Evolutionary conservation across 2,797 vertebrate species (phyloP).

Genomic region (Hemitrygon akajei): DNA sequence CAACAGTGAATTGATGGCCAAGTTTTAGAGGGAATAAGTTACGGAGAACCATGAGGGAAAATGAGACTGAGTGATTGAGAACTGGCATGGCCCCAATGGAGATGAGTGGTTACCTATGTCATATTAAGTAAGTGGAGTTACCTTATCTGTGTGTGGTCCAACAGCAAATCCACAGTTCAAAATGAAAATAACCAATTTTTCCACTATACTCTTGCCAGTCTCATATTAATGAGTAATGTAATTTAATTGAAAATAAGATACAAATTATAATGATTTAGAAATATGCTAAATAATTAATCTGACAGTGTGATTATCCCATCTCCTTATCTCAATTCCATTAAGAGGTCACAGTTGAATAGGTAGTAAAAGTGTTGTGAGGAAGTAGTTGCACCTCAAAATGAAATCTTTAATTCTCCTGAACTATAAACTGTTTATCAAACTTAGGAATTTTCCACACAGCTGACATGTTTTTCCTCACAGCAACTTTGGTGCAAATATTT

Average conservation of each 20-base stretch:
- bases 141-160: background rate
- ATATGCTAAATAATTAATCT: background rate
- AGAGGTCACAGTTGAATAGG: background rate
- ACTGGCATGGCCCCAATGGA: too few relatives aligned
- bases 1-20: too few relatives aligned
- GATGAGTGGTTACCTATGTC: too few relatives aligned
- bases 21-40: too few relatives aligned
- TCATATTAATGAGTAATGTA: background rate
- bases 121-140: background rate
- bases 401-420: background rate
- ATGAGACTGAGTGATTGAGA: too few relatives aligned
- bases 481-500: conserved; percentile 20
- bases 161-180: background rate
- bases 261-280: background rate
- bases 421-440: background rate
- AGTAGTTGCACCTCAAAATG: background rate
- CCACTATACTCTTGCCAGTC: background rate
- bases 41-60: too few relatives aligned
- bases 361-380: background rate
- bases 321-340: background rate
- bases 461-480: background rate
- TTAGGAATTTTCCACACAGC: background rate
- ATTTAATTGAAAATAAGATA: background rate
- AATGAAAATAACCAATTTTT: background rate
- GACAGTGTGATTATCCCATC: background rate